Base-by-base conservation (phyloP, 2,113 vertebrate species). In the Ciconia maguari region DNA sequence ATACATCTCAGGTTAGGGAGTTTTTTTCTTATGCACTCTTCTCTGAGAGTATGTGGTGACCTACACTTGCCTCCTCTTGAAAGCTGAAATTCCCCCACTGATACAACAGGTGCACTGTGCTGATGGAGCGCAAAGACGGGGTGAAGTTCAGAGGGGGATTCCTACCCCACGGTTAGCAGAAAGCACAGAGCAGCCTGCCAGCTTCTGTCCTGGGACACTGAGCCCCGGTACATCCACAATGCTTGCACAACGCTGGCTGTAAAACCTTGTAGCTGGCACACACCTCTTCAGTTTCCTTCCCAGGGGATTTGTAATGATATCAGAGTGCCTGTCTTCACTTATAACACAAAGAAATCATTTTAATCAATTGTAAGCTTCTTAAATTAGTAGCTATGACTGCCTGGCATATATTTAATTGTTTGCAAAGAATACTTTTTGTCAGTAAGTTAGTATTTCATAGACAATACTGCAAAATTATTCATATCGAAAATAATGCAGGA, bases 41-140 rank as follows among this genome's bases (percentile, higher is more conserved):
- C 52, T 62, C 54, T 64, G 38, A 61, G 70, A 62, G 41, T 26
- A 64, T 20, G 7, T 2, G 6, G 42, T 92, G 86, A 84, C 77
- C 42, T 90, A 80, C 21, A 16, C 88, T 96, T 92, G 49, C 41
- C 32, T 62, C 38, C 66, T 34, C 78, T 88, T 51, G 66, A 87
- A 81, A 87, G 92, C 61, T 88, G 80, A 94, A 92, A 91, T 87
- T 94, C 32, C 32, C 30, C 24, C 2, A 52, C 54, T 76, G 93
- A 74, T 75, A 90, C 14, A 87, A 91, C 93, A 95, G 93, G 85
- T 95, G 92, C 69, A 76, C 66, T 79, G 80, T 75, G 83, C 71
- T 94, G 70, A 85, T 54, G 70, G 70, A 89, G 30, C 57, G 58
- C 51, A 78, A 81, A 52, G 83, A 72, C 2, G 4, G 93, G 71